These are phyloP conservation scores for Strix occidentalis DNA, from an alignment of 2,797 vertebrate genomes.

Conservation along the genomic window DNA sequence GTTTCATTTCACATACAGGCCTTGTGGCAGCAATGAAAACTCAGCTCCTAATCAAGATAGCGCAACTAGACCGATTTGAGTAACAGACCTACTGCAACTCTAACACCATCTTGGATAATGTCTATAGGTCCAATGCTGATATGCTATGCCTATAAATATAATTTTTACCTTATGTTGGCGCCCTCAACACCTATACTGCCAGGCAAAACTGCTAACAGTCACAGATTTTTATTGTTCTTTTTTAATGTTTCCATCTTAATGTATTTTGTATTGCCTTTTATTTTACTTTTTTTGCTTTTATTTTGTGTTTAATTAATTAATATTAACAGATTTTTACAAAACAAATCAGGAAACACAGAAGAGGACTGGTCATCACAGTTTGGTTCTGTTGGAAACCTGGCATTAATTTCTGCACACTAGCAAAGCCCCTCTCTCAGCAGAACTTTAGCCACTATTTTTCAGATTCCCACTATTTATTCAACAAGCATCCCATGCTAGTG, in stretches of 20 bases:
- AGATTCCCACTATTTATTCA: background rate
- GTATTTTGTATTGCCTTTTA: background rate
- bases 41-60: background rate
- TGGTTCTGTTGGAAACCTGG: background rate
- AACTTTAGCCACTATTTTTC: background rate
- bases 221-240: background rate
- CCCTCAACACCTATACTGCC: background rate
- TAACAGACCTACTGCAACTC: background rate
- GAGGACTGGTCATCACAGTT: background rate
- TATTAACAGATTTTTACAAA: background rate
- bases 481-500: background rate
- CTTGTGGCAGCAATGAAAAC: background rate
- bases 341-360: background rate
- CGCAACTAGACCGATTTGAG: background rate
- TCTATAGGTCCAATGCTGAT: background rate
- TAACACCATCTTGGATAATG: background rate
- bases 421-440: background rate
- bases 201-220: background rate
- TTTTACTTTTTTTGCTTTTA: background rate
- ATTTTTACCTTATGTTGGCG: background rate
- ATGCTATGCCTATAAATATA: background rate
- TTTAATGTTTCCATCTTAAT: background rate
- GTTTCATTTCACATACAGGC: rapidly evolving
- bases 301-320: background rate
- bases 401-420: background rate